phyloP scores from a whole-genome alignment of 2,888 invertebrate genomes.

The Trachelus stipa region DNA sequence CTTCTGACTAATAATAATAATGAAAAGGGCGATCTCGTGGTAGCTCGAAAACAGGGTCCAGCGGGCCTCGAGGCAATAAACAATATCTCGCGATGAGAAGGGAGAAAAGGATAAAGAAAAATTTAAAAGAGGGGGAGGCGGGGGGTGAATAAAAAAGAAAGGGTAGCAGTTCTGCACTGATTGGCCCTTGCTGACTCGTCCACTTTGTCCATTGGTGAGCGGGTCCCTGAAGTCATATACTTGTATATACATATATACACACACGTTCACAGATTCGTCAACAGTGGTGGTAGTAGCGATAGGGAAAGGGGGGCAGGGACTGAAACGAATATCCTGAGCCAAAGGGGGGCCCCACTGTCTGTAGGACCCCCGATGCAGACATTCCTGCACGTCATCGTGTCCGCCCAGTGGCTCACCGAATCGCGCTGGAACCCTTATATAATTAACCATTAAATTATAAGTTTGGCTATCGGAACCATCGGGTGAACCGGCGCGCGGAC shows the following conservation, averaged over 20 bases:
- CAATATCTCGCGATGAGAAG: constrained; percentile 5
- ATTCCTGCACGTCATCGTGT: constrained; percentile 64
- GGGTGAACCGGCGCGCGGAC: constrained; percentile 50
- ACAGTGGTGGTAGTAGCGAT: constrained; percentile 16
- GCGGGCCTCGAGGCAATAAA: not conserved
- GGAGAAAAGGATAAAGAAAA: constrained; percentile 23
- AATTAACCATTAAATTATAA: constrained; percentile 68
- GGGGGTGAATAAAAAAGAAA: constrained; percentile 19
- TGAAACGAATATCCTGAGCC: constrained; percentile 7
- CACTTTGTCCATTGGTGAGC: constrained; percentile 31
- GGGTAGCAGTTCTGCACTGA: constrained; percentile 42
- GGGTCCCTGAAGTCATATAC: constrained; percentile 42
- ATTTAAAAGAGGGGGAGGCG: constrained; percentile 20
- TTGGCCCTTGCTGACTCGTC: constrained; percentile 42
- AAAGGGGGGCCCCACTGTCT: constrained; percentile 12
- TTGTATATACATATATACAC: constrained; percentile 47
- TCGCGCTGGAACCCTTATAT: constrained; percentile 64
- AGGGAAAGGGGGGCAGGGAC: constrained; percentile 16
- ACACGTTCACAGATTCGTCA: not conserved
- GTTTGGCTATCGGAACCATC: constrained; percentile 63
- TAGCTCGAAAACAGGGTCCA: too few relatives aligned
- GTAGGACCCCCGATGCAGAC: constrained; percentile 24
- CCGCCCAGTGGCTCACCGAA: constrained; percentile 66
- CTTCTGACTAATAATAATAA: too few relatives aligned
- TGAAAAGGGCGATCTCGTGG: too few relatives aligned